phyloP scores from a whole-genome alignment of 2,797 vertebrate species.

The Poecilia wingei region DNA sequence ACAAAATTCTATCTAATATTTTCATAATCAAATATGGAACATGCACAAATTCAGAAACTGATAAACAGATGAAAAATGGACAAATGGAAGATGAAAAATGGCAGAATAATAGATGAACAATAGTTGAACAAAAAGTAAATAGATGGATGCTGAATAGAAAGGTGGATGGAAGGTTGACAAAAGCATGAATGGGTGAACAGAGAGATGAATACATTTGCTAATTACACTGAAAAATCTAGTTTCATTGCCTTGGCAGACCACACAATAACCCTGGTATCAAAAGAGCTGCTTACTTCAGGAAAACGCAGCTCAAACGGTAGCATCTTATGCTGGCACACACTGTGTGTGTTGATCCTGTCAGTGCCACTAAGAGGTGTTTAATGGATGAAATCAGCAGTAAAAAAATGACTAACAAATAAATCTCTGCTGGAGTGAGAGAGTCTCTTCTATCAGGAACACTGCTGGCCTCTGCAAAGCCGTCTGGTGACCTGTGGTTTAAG shows the following conservation, averaged over 20 bases:
- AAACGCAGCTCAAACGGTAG: not conserved
- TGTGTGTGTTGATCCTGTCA: not conserved
- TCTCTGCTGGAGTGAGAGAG: not conserved
- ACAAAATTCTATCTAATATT: not conserved
- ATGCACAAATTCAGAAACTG: not conserved
- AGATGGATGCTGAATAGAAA: not conserved
- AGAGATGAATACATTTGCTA: not conserved
- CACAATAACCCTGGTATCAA: not conserved
- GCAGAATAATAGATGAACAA: not conserved
- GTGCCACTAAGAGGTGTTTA: not conserved
- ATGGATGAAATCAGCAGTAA: not conserved
- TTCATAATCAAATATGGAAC: not conserved
- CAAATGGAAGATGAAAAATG: not conserved
- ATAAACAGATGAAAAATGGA: not conserved
- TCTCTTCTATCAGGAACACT: not conserved
- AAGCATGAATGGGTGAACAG: not conserved
- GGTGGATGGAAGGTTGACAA: not conserved
- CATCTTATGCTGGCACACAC: not conserved
- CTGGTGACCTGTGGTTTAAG: not conserved
- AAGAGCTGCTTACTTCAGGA: not conserved
- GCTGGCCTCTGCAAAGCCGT: not conserved
- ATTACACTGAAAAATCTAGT: not conserved
- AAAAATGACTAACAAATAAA: not conserved
- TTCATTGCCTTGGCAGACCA: not conserved
- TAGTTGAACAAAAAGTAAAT: not conserved